Evolutionary conservation across 2,113 vertebrate species (phyloP).

Genomic region (Cynocephalus volans): DNA sequence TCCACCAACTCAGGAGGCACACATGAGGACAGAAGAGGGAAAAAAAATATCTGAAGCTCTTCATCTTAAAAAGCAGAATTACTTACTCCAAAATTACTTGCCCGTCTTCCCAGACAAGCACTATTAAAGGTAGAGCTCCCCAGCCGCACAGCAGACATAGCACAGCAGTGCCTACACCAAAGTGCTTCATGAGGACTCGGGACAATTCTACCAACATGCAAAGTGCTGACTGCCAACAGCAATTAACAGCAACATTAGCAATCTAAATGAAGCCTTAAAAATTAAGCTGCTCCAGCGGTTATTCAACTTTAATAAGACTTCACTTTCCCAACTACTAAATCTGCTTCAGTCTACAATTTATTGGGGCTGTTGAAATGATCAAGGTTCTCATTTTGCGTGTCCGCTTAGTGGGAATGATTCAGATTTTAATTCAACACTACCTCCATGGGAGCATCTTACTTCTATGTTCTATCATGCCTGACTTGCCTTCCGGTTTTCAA

Average conservation of each 20-base stretch:
- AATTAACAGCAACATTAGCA: not conserved
- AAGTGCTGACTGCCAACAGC: not conserved
- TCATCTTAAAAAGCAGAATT: not conserved
- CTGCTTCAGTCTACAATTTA: not conserved
- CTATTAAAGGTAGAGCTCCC: too few species aligned
- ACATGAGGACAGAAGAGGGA: not conserved
- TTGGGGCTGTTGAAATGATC: not conserved
- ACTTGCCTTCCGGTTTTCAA: not conserved
- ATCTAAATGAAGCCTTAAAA: not conserved
- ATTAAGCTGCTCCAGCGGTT: conserved; percentile 22
- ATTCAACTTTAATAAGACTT: conserved; percentile 16
- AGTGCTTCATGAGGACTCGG: rapidly evolving
- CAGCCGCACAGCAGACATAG: rapidly evolving
- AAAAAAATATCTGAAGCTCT: not conserved
- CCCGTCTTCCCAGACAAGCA: not conserved
- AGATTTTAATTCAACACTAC: not conserved
- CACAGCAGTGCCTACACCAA: rapidly evolving
- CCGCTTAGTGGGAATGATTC: not conserved
- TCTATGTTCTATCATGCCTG: not conserved
- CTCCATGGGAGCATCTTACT: not conserved
- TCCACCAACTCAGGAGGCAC: not conserved
- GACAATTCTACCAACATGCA: too few species aligned
- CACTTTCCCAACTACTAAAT: not conserved
- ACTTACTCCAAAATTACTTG: not conserved
- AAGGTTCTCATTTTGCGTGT: not conserved